Percentiles rank a stretch among this genome's conserved stretches.
phyloP scores from a whole-genome alignment of 1,140 invertebrate genomes.

The Contarinia nasturtii region DNA sequence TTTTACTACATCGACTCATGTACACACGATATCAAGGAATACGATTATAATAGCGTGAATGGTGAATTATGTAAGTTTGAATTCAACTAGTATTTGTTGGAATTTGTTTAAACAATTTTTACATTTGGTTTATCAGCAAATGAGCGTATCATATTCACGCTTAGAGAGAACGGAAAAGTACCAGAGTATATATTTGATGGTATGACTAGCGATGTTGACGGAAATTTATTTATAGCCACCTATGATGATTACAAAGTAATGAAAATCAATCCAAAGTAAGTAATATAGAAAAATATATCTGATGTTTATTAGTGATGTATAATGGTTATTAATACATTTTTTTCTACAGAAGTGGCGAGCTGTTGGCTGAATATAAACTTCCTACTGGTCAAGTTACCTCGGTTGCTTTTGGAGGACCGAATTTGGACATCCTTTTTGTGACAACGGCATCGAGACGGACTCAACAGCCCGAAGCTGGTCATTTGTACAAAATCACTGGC shows the following conservation, averaged over 20 bases:
- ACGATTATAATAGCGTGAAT: background rate
- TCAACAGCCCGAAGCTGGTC: background rate
- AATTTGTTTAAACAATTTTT: too few species aligned
- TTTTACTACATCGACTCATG: background rate
- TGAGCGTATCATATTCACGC: too few species aligned
- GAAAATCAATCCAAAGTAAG: background rate
- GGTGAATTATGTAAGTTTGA: background rate
- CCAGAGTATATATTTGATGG: conserved; percentile 13
- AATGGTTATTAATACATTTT: background rate
- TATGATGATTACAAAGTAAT: background rate
- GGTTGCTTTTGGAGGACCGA: background rate
- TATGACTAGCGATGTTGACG: background rate
- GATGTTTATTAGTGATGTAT: background rate
- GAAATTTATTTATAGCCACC: background rate
- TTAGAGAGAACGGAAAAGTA: too few species aligned
- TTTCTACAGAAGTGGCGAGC: background rate
- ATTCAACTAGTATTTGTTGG: too few species aligned
- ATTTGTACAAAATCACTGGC: too few species aligned
- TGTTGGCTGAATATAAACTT: background rate
- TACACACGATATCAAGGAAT: background rate
- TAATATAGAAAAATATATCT: background rate
- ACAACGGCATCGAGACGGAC: background rate
- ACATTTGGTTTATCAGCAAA: too few species aligned
- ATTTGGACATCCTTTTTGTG: background rate
- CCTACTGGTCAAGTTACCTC: background rate